Evolutionary conservation across 2,113 vertebrate genomes (phyloP).

Genomic region (Paramisgurnus dabryanus): DNA sequence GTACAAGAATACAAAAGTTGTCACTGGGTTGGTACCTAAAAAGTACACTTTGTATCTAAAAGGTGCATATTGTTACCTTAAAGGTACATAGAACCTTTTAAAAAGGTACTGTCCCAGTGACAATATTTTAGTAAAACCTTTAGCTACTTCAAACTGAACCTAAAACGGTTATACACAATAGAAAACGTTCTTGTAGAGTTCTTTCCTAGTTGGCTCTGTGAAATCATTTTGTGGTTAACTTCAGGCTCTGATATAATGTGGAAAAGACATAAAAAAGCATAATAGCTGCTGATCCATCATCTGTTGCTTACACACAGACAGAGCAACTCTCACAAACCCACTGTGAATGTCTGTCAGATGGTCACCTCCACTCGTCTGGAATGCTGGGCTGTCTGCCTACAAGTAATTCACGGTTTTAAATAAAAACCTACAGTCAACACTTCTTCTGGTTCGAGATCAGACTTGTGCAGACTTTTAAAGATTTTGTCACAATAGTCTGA

Average conservation of each 20-base stretch:
- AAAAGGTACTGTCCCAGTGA: no score
- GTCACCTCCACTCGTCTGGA: conserved; percentile 12
- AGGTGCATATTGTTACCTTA: no score
- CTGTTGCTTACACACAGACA: background rate
- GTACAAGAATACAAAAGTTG: no score
- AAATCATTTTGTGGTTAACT: conserved; percentile 9
- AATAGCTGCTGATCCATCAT: conserved; percentile 3
- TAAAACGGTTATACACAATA: no score
- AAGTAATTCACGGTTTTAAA: background rate
- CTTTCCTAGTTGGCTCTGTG: background rate
- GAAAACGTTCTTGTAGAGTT: no score
- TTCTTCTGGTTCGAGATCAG: background rate
- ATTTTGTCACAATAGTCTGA: conserved; percentile 67
- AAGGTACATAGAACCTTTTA: no score
- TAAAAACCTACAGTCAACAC: background rate
- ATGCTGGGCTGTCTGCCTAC: conserved; percentile 3
- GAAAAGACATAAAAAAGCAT: background rate
- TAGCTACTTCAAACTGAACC: no score
- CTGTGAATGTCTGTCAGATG: background rate
- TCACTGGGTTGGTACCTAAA: no score
- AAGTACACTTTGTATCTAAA: no score
- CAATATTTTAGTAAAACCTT: no score
- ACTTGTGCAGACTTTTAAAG: conserved; percentile 65
- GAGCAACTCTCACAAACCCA: background rate
- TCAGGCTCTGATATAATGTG: background rate